phyloP scores from a whole-genome alignment of 2,888 invertebrate genomes.

The Alcis repandata region DNA sequence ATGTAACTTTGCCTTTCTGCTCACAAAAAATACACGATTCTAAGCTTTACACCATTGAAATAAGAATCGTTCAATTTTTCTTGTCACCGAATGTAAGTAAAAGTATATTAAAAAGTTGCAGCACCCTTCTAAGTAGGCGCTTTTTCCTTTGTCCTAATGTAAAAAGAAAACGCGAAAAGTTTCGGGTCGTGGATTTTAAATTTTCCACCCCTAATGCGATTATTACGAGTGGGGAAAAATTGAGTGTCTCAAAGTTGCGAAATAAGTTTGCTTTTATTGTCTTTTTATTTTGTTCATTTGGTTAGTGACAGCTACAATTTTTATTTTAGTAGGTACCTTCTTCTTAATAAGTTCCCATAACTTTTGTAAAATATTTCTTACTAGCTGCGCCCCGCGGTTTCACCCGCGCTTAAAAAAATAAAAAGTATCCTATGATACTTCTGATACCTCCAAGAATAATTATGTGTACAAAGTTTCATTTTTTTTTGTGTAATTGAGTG shows the following conservation, averaged over 20 bases:
- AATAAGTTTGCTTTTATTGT: constrained; percentile 47
- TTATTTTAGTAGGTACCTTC: background rate
- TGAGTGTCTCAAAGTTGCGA: constrained; percentile 43
- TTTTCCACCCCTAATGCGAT: constrained; percentile 83
- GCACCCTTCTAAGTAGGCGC: constrained; percentile 83
- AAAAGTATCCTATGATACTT: no score
- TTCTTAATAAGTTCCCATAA: background rate
- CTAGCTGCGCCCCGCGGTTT: no score
- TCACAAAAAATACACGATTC: constrained; percentile 1
- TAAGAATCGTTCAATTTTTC: constrained; percentile 39
- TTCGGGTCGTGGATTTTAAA: constrained; percentile 77
- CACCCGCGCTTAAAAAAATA: no score
- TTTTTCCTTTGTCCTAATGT: constrained; percentile 81
- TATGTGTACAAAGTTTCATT: no score
- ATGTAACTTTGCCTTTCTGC: constrained; percentile 22
- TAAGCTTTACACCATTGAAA: background rate
- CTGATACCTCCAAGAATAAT: no score
- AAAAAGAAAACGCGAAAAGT: constrained; percentile 84
- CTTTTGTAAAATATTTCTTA: background rate
- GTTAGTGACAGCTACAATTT: constrained; percentile 11
- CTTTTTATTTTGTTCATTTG: constrained; percentile 45
- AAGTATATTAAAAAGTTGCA: constrained; percentile 79
- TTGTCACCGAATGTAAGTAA: constrained; percentile 38
- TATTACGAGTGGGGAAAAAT: constrained; percentile 81
- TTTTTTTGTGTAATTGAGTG: no score